Evolutionary conservation across 2,797 vertebrate genomes (phyloP).

Genomic region (Apogon talboti): DNA sequence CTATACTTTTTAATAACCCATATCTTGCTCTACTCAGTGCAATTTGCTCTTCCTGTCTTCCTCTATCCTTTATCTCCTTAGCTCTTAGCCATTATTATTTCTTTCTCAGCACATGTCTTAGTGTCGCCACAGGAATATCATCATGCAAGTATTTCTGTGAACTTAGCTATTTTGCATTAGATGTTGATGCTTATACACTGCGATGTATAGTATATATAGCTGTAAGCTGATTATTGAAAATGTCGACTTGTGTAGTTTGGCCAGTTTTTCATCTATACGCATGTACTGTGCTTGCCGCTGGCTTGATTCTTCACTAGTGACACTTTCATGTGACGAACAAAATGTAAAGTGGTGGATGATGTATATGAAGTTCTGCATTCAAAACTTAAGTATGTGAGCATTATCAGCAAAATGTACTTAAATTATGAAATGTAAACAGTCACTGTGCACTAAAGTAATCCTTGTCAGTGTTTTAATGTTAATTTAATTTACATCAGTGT

Average conservation of each 20-base stretch:
- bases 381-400: too few relatives aligned
- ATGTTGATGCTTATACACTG: slow-evolving; percentile 7
- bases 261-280: slow-evolving; percentile 8
- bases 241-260: too few relatives aligned
- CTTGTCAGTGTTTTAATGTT: too few relatives aligned
- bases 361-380: too few relatives aligned
- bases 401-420: too few relatives aligned
- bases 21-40: slow-evolving; percentile 38
- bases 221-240: slow-evolving; percentile 17
- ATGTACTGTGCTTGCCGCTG: too few relatives aligned
- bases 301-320: too few relatives aligned
- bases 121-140: slow-evolving; percentile 38
- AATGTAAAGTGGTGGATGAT: too few relatives aligned
- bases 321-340: too few relatives aligned
- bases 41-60: slow-evolving; percentile 55
- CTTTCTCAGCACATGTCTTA: slow-evolving; percentile 27
- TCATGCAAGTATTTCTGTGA: slow-evolving; percentile 41
- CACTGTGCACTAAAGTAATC: too few relatives aligned
- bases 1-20: slow-evolving; percentile 33
- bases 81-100: slow-evolving; percentile 44
- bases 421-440: too few relatives aligned
- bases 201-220: slow-evolving; percentile 14
- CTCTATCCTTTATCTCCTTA: slow-evolving; percentile 50
- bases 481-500: too few relatives aligned
- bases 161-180: slow-evolving; percentile 41